Conservation (phyloP, 2,888 invertebrate species). For the Platycnemis pennipes region DNA sequence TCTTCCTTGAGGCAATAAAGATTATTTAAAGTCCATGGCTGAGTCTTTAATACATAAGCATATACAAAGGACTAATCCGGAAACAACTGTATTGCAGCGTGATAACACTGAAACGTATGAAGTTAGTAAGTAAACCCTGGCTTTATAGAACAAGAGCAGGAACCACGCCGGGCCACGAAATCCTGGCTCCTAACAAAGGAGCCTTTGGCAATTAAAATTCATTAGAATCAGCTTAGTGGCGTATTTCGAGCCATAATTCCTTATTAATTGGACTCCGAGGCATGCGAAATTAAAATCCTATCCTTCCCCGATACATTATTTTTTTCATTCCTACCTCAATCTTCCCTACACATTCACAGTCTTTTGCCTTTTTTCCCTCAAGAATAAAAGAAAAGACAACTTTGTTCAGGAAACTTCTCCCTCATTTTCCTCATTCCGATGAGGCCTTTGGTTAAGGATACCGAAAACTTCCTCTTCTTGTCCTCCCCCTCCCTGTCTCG, state of each 20-base stretch:
- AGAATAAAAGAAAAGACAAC: background rate
- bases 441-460: background rate
- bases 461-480: background rate
- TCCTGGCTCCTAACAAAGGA: background rate
- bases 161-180: background rate
- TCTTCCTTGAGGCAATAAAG: too few relatives aligned
- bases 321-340: background rate
- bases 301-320: conserved; percentile 22
- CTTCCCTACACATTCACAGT: background rate
- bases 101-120: background rate
- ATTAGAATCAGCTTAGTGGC: conserved; percentile 36
- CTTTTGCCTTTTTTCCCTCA: background rate
- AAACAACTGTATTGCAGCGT: background rate
- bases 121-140: background rate
- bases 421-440: background rate
- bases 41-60: too few relatives aligned
- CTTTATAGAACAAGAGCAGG: background rate
- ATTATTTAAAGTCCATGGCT: too few relatives aligned
- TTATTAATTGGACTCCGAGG: conserved; percentile 57
- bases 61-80: too few relatives aligned
- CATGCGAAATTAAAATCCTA: conserved; percentile 61
- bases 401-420: background rate
- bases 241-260: conserved; percentile 3
- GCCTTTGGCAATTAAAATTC: conserved; percentile 42
- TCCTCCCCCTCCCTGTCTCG: background rate